These are phyloP conservation scores for Notolepis coatsorum DNA, from an alignment of 2,797 vertebrate species.

Conservation along the genomic window DNA sequence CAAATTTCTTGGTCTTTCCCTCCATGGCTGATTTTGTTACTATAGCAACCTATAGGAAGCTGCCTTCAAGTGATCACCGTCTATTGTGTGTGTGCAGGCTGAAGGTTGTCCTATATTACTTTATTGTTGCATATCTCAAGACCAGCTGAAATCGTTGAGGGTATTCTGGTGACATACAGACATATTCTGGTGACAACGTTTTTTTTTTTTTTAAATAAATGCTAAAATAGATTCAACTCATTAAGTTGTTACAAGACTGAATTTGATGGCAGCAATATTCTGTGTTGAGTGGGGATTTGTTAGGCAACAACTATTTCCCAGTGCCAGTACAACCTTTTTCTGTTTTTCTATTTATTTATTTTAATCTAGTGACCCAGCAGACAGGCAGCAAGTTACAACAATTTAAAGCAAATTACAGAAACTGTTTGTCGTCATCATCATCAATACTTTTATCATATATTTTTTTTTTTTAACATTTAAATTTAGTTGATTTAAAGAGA, in stretches of 20 bases:
- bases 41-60: conserved; percentile 20
- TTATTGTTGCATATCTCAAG: conserved; percentile 15
- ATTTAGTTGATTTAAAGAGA: no score
- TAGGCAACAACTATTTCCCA: no score
- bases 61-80: not conserved
- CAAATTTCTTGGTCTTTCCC: conserved; percentile 9
- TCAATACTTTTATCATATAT: no score
- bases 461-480: no score
- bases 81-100: not conserved
- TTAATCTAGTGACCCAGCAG: no score
- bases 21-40: conserved; percentile 20
- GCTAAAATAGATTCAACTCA: no score
- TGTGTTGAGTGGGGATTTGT: conserved; percentile 18
- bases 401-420: no score
- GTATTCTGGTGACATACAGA: conserved; percentile 4
- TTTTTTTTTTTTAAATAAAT: no score
- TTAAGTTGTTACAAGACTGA: conserved; percentile 9
- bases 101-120: conserved; percentile 1
- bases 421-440: no score
- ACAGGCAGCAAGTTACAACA: no score
- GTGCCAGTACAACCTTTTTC: not conserved
- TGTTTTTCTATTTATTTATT: no score
- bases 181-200: not conserved
- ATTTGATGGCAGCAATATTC: not conserved
- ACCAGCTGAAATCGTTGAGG: not conserved